These are phyloP conservation scores for Pycnonotus jocosus DNA, from an alignment of 2,113 vertebrate species.

Conservation along the genomic window DNA sequence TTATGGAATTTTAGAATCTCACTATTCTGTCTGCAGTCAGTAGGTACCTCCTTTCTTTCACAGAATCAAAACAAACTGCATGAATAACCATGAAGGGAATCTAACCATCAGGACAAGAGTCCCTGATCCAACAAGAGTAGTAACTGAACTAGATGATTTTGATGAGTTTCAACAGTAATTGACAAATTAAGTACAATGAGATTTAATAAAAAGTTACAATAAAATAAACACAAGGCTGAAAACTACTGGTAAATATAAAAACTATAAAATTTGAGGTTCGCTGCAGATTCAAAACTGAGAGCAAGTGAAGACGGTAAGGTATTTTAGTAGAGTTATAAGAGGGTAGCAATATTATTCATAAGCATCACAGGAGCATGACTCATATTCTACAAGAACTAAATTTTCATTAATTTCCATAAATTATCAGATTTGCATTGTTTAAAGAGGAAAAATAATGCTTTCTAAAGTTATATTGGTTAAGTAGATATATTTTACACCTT, in stretches of 20 bases:
- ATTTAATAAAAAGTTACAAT: background rate
- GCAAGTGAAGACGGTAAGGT: background rate
- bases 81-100: background rate
- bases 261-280: background rate
- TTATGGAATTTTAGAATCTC: background rate
- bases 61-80: background rate
- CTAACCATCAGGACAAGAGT: background rate
- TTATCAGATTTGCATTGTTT: background rate
- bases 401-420: conserved; percentile 11
- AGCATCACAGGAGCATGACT: background rate
- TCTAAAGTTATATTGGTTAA: background rate
- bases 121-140: background rate
- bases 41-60: background rate
- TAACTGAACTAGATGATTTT: background rate
- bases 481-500: background rate
- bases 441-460: background rate
- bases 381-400: background rate
- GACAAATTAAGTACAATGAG: background rate
- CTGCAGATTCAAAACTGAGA: background rate
- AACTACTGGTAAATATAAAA: background rate
- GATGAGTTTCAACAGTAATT: background rate
- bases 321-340: conserved; percentile 2
- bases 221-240: conserved; percentile 32
- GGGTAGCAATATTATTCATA: conserved; percentile 1
- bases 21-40: background rate